Base-by-base conservation (phyloP, 2,888 invertebrate species). In the Xanthorhoe designata region DNA sequence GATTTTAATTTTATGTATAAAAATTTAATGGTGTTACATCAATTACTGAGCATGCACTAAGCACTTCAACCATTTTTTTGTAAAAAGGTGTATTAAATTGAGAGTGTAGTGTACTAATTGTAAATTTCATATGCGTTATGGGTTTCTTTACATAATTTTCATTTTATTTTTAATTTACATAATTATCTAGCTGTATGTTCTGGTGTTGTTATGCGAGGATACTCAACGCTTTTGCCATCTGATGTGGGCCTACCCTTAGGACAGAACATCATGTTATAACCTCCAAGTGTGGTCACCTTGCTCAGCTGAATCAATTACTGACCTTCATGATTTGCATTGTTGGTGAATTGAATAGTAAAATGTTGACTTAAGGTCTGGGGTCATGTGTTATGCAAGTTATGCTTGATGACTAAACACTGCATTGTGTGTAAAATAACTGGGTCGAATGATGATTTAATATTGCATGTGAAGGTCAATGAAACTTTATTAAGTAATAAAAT, bases 281-380 rank as follows among this genome's bases (percentile, higher is more conserved):
- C 50, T 55, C 74, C 70, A 70, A 50, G 47, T 74, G 70, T 70
- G 74, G 78, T 53, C 50, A 68, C 61, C 66, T 61, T 70, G 56
- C 64, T 73, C 66, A 74, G 69, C 69, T 72, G 71, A 73, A 53
- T 73, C 71, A 71, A 64, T 64, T 64, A 55, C 29, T 71, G 73
- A 69, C 83, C 80, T 80, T 80, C 75, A 73, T 19, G 69, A 66
- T 69, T 73, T 70, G 68, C 71, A 74, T 74, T 72, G 71, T 76
- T 52, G 69, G 71, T 68, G 69, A 61, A 64, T 76, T 69, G 72
- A 75, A 75, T 78, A 69, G 73, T 76, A 73, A 71, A 73, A 64
- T 71, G 69, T 70, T 70, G 61, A 66, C 72, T 72, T 64, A 73
- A 73, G 66, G 75, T 75, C 75, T 75, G 67, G 72, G 74, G 79